Evolutionary conservation across 1,140 invertebrate genomes (phyloP).

Genomic region (Zophobas atratus): DNA sequence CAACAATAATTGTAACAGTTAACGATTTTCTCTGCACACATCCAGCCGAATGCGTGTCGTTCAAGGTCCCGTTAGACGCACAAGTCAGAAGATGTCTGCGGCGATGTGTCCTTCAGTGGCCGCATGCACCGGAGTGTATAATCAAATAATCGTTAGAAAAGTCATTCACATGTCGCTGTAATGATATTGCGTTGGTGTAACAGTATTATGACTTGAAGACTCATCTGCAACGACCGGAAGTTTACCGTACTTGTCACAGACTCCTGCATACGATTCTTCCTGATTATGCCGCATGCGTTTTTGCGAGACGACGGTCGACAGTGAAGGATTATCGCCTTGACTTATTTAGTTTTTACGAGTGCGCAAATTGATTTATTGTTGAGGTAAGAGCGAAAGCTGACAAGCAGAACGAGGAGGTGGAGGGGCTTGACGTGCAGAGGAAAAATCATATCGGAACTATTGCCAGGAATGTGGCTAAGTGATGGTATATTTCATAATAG

Average conservation of each 20-base stretch:
- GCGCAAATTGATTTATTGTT: constrained; percentile 4
- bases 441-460: not conserved
- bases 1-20: constrained; percentile 20
- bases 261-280: constrained; percentile 41
- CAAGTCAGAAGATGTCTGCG: constrained; percentile 12
- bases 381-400: not conserved
- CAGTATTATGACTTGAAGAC: constrained; percentile 40
- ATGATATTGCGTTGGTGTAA: constrained; percentile 35
- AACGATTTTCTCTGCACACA: constrained; percentile 12
- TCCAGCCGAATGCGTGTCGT: constrained; percentile 21
- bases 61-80: not conserved
- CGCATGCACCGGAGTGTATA: constrained; percentile 29
- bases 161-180: constrained; percentile 34
- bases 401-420: no score
- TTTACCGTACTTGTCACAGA: constrained; percentile 40
- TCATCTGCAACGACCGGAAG: constrained; percentile 30
- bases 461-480: no score
- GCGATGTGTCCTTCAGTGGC: constrained; percentile 31
- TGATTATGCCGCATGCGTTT: not conserved
- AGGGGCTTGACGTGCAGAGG: not conserved
- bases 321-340: constrained; percentile 10
- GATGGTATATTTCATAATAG: no score
- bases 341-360: constrained; percentile 6
- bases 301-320: not conserved
- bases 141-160: constrained; percentile 37